Base-by-base conservation (phyloP, 2,113 vertebrate species). In the Syrrhaptes paradoxus region DNA sequence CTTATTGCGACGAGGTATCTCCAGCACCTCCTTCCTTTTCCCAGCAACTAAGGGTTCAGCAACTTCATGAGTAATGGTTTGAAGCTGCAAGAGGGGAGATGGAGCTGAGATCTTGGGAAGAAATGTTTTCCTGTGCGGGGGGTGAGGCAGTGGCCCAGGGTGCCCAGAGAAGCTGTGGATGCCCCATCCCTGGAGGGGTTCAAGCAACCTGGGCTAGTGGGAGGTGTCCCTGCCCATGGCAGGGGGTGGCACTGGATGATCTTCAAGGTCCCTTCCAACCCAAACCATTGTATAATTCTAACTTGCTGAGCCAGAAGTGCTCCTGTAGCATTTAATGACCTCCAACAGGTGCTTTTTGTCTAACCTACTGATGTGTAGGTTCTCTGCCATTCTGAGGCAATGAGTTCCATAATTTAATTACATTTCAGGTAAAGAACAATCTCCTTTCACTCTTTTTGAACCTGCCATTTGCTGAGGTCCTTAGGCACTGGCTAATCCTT, bases 281-380 rank as follows among this genome's bases (percentile, higher is more conserved):
- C 38, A 38, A 38, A 38, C 38, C 38, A 38, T 38, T 38, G 9
- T 38, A 38, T 38, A 38, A 38, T 38, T 38, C 38, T 38, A 38
- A 38, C 38, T 31, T 24, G 11, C 57, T 46, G 68, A 73, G 31
- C 18, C 57, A 49, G 31, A 28, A 59, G 32, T 0, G 0, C 41
- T 43, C 72, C 12, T 8, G 31, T 11, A 45, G 32, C 3, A 2
- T 70, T 90, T 36, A 10, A 54, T 3, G 41, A 76, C 34, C 15
- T 68, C 63, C 67, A 82, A 2, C 0, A 0, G 2, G 7, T 49
- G 28, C 18, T 72, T 57, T 59, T n/a, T 41, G 70, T 68, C n/a
- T 49, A 31, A 32, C 26, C 7, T 54, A 0, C n/a, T 80, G 28
- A 32, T n/a, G 4, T 29, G n/a, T n/a, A n/a, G n/a, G n/a, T 73